Conservation (phyloP, 1,140 invertebrate species). For the Elymnias hypermnestra region DNA sequence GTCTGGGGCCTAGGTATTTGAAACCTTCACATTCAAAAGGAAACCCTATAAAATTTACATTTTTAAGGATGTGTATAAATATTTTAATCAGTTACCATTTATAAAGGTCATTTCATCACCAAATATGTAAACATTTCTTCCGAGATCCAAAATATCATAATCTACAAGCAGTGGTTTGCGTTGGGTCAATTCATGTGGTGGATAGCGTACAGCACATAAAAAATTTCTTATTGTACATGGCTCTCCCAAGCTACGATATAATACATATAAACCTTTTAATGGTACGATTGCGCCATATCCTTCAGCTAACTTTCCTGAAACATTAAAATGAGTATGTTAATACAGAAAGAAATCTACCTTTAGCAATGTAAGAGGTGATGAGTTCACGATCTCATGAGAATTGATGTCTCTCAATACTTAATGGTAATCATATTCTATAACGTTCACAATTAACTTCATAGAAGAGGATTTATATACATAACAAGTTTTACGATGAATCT, state of each 20-base stretch:
- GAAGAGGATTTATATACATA: no score
- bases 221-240: conserved; percentile 67
- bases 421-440: no score
- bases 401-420: no score
- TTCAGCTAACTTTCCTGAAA: conserved; percentile 51
- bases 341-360: no score
- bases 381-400: no score
- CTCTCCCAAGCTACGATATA: conserved; percentile 70
- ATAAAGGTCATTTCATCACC: conserved; percentile 50
- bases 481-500: no score
- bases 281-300: conserved; percentile 66
- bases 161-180: conserved; percentile 25
- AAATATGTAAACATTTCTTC: conserved; percentile 50
- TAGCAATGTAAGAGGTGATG: no score
- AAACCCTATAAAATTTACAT: no score
- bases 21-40: no score
- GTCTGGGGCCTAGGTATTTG: no score
- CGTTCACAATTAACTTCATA: no score
- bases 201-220: conserved; percentile 39
- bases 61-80: no score
- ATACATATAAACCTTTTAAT: conserved; percentile 62
- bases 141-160: conserved; percentile 25
- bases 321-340: neutral
- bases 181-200: conserved; percentile 29
- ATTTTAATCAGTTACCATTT: conserved; percentile 30